phyloP scores from a whole-genome alignment of 2,113 vertebrate genomes.

The Callipepla californica region DNA sequence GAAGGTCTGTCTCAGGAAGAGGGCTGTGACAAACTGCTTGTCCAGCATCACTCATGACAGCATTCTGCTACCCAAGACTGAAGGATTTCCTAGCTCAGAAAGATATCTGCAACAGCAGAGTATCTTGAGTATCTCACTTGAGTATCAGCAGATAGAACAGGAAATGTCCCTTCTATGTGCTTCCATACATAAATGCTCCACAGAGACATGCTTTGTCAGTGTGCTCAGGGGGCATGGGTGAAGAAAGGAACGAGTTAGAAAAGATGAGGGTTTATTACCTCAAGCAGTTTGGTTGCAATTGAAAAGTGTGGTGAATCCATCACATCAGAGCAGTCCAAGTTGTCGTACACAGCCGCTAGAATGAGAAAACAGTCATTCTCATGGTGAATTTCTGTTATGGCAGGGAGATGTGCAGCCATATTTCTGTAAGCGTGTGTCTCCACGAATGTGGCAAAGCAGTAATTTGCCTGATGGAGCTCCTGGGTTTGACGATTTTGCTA shows the following conservation, averaged over 20 bases:
- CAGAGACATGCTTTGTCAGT: not conserved
- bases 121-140: not conserved
- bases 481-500: not conserved
- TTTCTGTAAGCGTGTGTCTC: not conserved
- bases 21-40: not conserved
- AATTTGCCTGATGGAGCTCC: not conserved
- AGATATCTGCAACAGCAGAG: not conserved
- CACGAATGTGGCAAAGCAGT: not conserved
- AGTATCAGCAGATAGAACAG: not conserved
- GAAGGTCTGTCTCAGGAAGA: not conserved
- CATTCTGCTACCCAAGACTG: not conserved
- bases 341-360: slow-evolving; percentile 85
- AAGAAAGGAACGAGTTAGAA: not conserved
- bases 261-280: slow-evolving; percentile 78
- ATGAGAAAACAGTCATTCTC: slow-evolving; percentile 18
- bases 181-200: not conserved
- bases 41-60: not conserved
- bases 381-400: not conserved
- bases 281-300: slow-evolving; percentile 83
- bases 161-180: not conserved
- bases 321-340: slow-evolving; percentile 89
- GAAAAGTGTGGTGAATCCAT: slow-evolving; percentile 81
- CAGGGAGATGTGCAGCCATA: not conserved
- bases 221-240: not conserved
- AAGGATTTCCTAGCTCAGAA: not conserved